Evolutionary conservation across 1,140 invertebrate species (phyloP).

Genomic region (Pseudachorutes palmiensis): DNA sequence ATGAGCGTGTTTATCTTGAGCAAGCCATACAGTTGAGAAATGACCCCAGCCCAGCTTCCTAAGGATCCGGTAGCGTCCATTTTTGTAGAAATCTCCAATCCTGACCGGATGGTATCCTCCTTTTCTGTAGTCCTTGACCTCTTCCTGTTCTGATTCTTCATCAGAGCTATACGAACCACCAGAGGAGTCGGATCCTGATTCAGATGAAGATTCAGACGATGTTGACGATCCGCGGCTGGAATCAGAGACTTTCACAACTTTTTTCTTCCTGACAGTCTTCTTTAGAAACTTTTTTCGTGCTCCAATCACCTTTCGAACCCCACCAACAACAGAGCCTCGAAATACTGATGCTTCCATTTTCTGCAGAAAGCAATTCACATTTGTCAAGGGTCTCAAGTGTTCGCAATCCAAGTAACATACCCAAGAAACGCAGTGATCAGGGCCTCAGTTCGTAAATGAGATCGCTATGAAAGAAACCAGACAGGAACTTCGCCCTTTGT

Average conservation of each 20-base stretch:
- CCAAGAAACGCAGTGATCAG: too few species aligned
- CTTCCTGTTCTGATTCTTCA: constrained; percentile 67
- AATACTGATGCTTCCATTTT: background rate
- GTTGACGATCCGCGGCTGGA: background rate
- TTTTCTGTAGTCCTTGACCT: constrained; percentile 80
- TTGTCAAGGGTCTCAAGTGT: too few species aligned
- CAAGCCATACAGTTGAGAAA: constrained; percentile 96
- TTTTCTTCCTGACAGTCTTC: background rate
- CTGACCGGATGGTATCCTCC: constrained; percentile 94
- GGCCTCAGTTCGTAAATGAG: too few species aligned
- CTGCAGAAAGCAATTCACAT: too few species aligned
- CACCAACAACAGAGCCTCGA: background rate
- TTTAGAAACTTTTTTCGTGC: background rate
- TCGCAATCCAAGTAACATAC: too few species aligned
- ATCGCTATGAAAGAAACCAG: too few species aligned
- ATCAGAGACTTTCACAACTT: background rate
- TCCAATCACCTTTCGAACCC: background rate
- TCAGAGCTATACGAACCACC: background rate
- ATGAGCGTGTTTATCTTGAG: constrained; percentile 64
- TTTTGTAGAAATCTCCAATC: constrained; percentile 88
- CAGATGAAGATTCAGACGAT: background rate
- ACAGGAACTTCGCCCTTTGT: too few species aligned
- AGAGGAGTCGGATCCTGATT: background rate
- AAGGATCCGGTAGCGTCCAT: constrained; percentile 72
- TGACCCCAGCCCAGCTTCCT: constrained; percentile 96